Percentiles rank a stretch among this genome's conserved stretches.
phyloP scores from a whole-genome alignment of 2,113 vertebrate species.

The Alligator mississippiensis region DNA sequence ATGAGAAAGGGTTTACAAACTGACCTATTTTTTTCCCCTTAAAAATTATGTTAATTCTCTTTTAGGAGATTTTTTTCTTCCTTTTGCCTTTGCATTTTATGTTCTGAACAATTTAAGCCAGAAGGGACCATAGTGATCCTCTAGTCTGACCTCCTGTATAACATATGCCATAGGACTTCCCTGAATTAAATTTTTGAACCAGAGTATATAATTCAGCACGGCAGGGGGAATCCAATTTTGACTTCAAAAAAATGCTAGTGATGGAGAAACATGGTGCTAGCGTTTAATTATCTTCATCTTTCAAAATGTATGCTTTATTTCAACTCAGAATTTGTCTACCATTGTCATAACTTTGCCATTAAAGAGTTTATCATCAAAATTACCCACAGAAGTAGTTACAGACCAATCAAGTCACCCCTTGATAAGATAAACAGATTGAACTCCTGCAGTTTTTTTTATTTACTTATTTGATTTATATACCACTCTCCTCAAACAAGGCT shows the following conservation, averaged over 20 bases:
- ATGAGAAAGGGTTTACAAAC: not conserved
- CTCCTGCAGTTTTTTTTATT: too few relatives aligned
- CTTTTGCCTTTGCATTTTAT: not conserved
- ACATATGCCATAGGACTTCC: not conserved
- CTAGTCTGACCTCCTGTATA: not conserved
- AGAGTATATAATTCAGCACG: not conserved
- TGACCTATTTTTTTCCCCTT: not conserved
- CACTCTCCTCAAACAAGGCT: too few relatives aligned
- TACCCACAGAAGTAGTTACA: not conserved
- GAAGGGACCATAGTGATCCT: not conserved
- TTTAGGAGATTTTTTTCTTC: not conserved
- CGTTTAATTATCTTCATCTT: not conserved
- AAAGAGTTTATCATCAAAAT: not conserved
- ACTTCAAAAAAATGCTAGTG: too few relatives aligned
- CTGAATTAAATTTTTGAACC: not conserved
- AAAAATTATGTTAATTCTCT: not conserved
- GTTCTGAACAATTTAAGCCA: not conserved
- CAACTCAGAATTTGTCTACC: not conserved
- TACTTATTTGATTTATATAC: too few relatives aligned
- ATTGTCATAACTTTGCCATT: not conserved
- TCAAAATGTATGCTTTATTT: not conserved
- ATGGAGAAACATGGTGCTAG: too few relatives aligned
- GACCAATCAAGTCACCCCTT: not conserved
- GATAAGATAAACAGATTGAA: too few relatives aligned
- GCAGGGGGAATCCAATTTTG: too few relatives aligned